phyloP scores from a whole-genome alignment of 2,797 vertebrate genomes.

The Okamejei kenojei region DNA sequence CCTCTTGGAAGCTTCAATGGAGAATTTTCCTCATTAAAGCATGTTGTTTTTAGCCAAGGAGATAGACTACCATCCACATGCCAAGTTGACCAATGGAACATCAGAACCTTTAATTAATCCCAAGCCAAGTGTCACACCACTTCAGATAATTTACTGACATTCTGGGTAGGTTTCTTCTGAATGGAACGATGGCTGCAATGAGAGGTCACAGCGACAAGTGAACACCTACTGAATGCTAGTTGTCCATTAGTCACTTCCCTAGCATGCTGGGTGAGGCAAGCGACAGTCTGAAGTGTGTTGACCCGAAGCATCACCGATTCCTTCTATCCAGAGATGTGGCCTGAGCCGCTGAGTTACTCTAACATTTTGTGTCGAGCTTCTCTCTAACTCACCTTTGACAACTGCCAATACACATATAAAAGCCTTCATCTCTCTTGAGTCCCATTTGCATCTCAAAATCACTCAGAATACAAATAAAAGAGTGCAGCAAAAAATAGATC shows the following conservation, averaged over 20 bases:
- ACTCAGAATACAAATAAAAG: neutral
- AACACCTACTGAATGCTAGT: neutral
- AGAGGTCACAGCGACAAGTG: neutral
- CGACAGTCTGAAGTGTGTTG: neutral
- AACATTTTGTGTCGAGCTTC: no score
- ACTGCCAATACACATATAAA: no score
- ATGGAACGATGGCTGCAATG: neutral
- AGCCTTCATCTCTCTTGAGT: no score
- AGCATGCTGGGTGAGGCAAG: neutral
- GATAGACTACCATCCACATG: neutral
- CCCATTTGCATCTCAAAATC: neutral
- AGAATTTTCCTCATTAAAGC: neutral
- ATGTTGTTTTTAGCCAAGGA: neutral
- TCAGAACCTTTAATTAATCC: neutral
- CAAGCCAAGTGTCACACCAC: neutral
- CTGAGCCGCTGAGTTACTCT: no score
- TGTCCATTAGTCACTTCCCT: neutral
- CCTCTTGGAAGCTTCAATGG: neutral
- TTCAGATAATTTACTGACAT: neutral
- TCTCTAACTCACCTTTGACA: no score
- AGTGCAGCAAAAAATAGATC: neutral
- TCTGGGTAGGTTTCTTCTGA: neutral
- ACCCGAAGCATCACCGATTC: no score
- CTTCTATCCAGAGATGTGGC: no score
- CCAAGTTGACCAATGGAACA: neutral